These are phyloP conservation scores for Poecilia wingei DNA, from an alignment of 2,797 vertebrate species.

Conservation along the genomic window DNA sequence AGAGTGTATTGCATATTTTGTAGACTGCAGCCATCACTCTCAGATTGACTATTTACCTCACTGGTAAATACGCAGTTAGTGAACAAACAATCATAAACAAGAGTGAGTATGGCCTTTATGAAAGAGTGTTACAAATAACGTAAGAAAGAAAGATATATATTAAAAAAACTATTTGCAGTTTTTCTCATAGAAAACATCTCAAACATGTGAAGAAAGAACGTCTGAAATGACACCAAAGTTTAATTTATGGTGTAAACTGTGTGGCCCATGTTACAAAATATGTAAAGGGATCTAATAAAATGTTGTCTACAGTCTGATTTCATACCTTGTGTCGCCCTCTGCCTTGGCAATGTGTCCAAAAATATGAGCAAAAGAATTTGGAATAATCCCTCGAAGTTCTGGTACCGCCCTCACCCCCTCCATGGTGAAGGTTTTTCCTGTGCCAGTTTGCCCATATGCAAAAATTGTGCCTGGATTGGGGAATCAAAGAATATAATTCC, in stretches of 20 bases:
- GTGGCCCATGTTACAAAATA: background rate
- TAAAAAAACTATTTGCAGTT: background rate
- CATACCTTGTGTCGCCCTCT: slow-evolving; percentile 95
- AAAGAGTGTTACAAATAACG: background rate
- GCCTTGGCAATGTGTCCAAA: slow-evolving; percentile 99
- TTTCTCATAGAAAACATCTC: background rate
- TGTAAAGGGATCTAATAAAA: background rate
- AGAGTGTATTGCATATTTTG: background rate
- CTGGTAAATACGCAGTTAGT: background rate
- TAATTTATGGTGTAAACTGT: background rate
- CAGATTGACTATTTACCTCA: background rate
- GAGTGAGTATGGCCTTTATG: background rate
- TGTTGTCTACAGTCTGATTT: background rate
- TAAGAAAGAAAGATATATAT: background rate
- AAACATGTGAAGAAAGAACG: background rate
- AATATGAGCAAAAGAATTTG: slow-evolving; percentile 98
- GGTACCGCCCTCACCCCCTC: slow-evolving; percentile 96
- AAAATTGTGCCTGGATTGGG: slow-evolving; percentile 93
- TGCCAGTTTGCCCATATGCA: slow-evolving; percentile 98
- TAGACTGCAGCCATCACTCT: background rate
- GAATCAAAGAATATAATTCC: slow-evolving; percentile 3
- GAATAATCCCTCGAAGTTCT: slow-evolving; percentile 97
- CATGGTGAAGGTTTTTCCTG: slow-evolving; percentile 99
- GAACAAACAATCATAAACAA: background rate
- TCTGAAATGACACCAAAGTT: background rate